A percentile compares a stretch with the other conserved stretches of the same genome.
Conservation (phyloP, 2,113 vertebrate genomes). For the Anas platyrhynchos region DNA sequence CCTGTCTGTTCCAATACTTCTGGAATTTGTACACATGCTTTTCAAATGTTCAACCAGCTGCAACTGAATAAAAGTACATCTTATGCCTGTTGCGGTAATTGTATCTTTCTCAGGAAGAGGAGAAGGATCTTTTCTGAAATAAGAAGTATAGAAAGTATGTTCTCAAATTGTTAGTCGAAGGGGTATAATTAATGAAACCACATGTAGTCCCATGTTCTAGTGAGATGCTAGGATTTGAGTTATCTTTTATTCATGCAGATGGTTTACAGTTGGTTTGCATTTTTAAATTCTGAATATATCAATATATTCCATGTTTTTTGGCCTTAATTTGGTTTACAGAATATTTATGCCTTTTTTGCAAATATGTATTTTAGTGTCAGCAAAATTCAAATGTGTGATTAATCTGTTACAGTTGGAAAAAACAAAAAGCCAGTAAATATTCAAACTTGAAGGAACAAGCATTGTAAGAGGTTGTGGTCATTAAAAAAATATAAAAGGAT, state of each 20-base stretch:
- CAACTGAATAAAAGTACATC: neutral
- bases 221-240: constrained; percentile 64
- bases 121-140: neutral
- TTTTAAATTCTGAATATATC: neutral
- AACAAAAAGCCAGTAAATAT: neutral
- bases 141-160: neutral
- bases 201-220: constrained; percentile 44
- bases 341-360: neutral
- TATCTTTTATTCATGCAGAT: neutral
- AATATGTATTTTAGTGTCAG: neutral
- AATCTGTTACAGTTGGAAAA: neutral
- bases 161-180: neutral
- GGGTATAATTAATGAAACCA: constrained; percentile 33
- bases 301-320: neutral
- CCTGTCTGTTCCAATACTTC: neutral
- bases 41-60: neutral
- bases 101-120: neutral
- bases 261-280: neutral
- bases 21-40: neutral
- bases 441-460: neutral
- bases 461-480: constrained; percentile 1
- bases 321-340: neutral
- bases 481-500: neutral
- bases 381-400: neutral
- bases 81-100: neutral